Evolutionary conservation across 2,113 vertebrate genomes (phyloP).

Genomic region (Peucedramus taeniatus): DNA sequence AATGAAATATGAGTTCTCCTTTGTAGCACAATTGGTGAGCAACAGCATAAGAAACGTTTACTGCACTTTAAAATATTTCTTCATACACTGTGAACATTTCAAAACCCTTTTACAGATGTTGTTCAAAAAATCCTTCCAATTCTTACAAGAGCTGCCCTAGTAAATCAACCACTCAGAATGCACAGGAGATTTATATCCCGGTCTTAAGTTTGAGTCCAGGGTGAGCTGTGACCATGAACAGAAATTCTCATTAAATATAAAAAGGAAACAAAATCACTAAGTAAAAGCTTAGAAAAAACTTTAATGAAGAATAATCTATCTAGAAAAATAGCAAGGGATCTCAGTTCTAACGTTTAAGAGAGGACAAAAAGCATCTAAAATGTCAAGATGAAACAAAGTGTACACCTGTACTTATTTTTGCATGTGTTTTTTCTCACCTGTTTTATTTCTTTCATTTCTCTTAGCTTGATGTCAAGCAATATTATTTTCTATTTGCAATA

Average conservation of each 20-base stretch:
- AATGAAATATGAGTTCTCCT: not conserved
- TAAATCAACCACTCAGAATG: not conserved
- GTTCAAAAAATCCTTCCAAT: not conserved
- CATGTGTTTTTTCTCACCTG: not conserved
- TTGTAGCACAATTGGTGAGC: not conserved
- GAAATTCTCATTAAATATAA: constrained; percentile 1
- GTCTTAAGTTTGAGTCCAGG: not conserved
- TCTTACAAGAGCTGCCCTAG: not conserved
- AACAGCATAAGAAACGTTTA: not conserved
- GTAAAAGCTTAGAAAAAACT: not conserved
- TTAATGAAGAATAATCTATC: constrained; percentile 15
- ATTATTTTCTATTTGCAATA: constrained; percentile 42
- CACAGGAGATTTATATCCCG: not conserved
- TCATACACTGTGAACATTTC: not conserved
- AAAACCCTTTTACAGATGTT: not conserved
- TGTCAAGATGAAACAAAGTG: constrained; percentile 20
- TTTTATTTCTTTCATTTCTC: constrained; percentile 47
- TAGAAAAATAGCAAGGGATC: not conserved
- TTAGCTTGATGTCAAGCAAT: constrained; percentile 9
- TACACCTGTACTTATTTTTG: constrained; percentile 10
- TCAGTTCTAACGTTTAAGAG: constrained; percentile 23
- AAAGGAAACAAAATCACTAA: constrained; percentile 22
- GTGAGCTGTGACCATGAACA: not conserved
- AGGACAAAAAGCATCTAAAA: constrained; percentile 45
- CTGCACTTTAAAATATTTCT: not conserved